phyloP scores from a whole-genome alignment of 1,140 invertebrate genomes.

The Zaprionus lachaisei region DNA sequence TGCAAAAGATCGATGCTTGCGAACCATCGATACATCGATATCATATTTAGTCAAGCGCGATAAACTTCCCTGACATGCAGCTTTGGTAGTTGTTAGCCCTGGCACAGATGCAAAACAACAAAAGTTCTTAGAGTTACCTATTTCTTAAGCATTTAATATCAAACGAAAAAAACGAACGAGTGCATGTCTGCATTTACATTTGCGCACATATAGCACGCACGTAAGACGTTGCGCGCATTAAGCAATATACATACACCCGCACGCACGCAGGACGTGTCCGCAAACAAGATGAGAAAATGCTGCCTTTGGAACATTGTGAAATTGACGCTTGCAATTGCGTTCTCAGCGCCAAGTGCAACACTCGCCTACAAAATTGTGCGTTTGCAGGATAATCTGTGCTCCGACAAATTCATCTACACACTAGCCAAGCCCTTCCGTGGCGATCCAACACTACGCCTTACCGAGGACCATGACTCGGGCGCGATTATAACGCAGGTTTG shows the following conservation, averaged over 20 bases:
- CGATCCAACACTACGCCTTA: constrained; percentile 68
- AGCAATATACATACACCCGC: neutral
- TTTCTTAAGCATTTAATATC: constrained; percentile 19
- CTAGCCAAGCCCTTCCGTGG: constrained; percentile 70
- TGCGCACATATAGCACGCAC: constrained; percentile 18
- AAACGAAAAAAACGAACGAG: constrained; percentile 27
- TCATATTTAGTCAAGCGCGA: neutral
- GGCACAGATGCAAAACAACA: constrained; percentile 51
- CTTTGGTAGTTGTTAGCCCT: constrained; percentile 33
- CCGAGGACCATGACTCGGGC: constrained; percentile 75
- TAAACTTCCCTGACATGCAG: constrained; percentile 15
- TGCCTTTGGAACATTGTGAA: constrained; percentile 37
- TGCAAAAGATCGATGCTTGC: neutral
- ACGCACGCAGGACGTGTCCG: constrained; percentile 37
- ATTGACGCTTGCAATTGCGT: constrained; percentile 39
- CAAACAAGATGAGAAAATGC: constrained; percentile 41
- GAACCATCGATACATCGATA: constrained; percentile 3
- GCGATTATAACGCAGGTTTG: constrained; percentile 77
- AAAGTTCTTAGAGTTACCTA: constrained; percentile 25
- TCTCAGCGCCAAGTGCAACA: constrained; percentile 27
- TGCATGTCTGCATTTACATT: constrained; percentile 23
- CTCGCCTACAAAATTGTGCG: constrained; percentile 54
- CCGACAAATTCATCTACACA: constrained; percentile 67
- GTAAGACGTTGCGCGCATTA: constrained; percentile 8
- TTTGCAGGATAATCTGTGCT: constrained; percentile 73